A percentile compares a stretch with the other conserved stretches of the same genome.
phyloP scores from a whole-genome alignment of 2,888 invertebrate genomes.

The Pollenia labialis region DNA sequence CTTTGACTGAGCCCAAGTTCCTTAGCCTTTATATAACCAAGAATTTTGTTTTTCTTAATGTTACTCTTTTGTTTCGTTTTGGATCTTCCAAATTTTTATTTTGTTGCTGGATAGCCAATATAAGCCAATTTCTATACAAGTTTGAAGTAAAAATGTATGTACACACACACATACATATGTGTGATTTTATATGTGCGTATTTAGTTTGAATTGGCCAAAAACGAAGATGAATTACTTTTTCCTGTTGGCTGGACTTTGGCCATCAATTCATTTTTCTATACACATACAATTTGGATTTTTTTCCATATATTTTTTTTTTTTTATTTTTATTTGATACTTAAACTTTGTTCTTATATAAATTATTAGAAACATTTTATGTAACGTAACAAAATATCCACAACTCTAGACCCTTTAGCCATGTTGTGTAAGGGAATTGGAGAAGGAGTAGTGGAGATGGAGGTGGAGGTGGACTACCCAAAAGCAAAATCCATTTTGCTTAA shows the following conservation, averaged over 20 bases:
- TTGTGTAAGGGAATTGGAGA: not conserved
- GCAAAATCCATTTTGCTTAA: constrained; percentile 52
- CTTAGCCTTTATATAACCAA: constrained; percentile 23
- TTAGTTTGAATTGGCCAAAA: constrained; percentile 65
- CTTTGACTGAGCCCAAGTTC: not conserved
- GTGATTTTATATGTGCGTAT: constrained; percentile 5
- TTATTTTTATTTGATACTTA: constrained; percentile 15
- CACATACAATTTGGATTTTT: not conserved
- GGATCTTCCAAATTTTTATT: not conserved
- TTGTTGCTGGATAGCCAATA: constrained; percentile 29
- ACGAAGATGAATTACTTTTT: constrained; percentile 73
- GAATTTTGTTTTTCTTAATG: constrained; percentile 44
- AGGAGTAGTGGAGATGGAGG: not conserved
- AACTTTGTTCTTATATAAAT: constrained; percentile 53
- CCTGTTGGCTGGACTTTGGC: constrained; percentile 72
- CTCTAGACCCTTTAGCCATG: not conserved
- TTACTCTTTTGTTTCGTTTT: constrained; percentile 37
- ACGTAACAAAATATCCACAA: constrained; percentile 23
- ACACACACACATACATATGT: too few relatives aligned
- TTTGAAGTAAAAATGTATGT: not conserved
- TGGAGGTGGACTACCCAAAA: constrained; percentile 18
- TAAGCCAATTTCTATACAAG: constrained; percentile 49
- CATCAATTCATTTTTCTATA: constrained; percentile 66
- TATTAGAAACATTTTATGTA: constrained; percentile 49
- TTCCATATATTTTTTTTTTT: constrained; percentile 4